phyloP scores from a whole-genome alignment of 2,888 invertebrate genomes.

The Lymantria monacha region DNA sequence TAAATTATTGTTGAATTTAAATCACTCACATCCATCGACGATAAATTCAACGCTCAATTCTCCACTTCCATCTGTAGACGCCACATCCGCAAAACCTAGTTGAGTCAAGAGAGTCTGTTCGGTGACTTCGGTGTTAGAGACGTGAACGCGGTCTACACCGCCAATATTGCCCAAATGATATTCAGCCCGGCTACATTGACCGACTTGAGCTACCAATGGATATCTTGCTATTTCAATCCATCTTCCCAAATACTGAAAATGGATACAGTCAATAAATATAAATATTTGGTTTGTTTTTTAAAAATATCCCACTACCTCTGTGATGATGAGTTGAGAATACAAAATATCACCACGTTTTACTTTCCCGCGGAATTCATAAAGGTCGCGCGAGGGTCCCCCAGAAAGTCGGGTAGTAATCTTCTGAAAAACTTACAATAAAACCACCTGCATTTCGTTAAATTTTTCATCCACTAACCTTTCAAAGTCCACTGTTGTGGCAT shows the following conservation, averaged over 20 bases:
- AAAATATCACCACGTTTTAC: no score
- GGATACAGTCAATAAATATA: background rate
- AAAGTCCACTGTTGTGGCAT: no score
- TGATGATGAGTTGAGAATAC: background rate
- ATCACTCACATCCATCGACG: constrained; percentile 66
- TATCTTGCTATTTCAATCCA: constrained; percentile 86
- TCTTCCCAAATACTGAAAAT: constrained; percentile 56
- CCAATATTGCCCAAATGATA: constrained; percentile 56
- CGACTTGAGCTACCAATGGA: constrained; percentile 82
- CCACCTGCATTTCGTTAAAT: no score
- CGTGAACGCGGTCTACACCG: constrained; percentile 19
- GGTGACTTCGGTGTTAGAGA: constrained; percentile 51
- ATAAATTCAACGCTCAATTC: constrained; percentile 79
- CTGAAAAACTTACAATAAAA: no score
- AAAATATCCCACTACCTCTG: background rate
- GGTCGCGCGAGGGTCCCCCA: no score
- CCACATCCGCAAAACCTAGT: constrained; percentile 70
- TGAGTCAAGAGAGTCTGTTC: constrained; percentile 71
- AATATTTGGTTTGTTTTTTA: background rate
- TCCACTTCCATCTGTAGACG: constrained; percentile 70
- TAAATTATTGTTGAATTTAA: background rate
- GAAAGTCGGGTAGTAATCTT: no score
- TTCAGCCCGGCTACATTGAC: constrained; percentile 83
- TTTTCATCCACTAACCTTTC: no score
- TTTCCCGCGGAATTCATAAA: no score